Evolutionary conservation across 2,113 vertebrate species (phyloP), one percentile per base, ranked within the genome.

Genomic region (Ursus arctos): DNA sequence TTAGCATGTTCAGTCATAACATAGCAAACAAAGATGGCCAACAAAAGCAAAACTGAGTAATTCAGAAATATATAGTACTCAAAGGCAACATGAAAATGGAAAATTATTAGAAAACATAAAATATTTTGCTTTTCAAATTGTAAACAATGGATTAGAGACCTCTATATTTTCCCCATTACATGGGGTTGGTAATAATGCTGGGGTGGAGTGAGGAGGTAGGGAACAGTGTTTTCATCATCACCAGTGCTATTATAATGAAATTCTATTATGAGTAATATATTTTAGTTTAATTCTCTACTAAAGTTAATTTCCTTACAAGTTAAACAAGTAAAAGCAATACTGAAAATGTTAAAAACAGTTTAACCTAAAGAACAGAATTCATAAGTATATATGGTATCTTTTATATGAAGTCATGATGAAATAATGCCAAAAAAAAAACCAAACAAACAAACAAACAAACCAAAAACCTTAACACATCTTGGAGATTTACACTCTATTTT

Each of bases 41-140:
- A 49, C 31, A 59, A 89, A 83, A 88, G 40, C 10, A 95, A 96
- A 71, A 71, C 4, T 31, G n/a, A 93, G 18, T 47, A 94, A 93
- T 55, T 61, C 83, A 67, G 49, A 96, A 88, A 83, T 83, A 43
- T 16, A 51, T 61, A 43, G 8, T 36, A 83, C 13, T 71, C 26
- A 55, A 9, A 85, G 28, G 13, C 19, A 95, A 43, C 3, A 51
- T 74, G 3, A 7, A 88, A 93, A 65, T 61, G 6, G 26, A 79
- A 80, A 93, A 72, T 43, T 88, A 33, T 86, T 84, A 61, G 13
- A 31, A 93, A 65, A 74, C 59, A 72, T 28, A 15, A 47, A 93
- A 77, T 22, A 80, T 76, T 43, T 93, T 81, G 2, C 12, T 92
- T 85, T 74, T 87, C 57, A 57, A 5, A 24, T 79, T 96, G 43